Conservation (phyloP, 2,888 invertebrate genomes). For the Macrosiphum euphorbiae region DNA sequence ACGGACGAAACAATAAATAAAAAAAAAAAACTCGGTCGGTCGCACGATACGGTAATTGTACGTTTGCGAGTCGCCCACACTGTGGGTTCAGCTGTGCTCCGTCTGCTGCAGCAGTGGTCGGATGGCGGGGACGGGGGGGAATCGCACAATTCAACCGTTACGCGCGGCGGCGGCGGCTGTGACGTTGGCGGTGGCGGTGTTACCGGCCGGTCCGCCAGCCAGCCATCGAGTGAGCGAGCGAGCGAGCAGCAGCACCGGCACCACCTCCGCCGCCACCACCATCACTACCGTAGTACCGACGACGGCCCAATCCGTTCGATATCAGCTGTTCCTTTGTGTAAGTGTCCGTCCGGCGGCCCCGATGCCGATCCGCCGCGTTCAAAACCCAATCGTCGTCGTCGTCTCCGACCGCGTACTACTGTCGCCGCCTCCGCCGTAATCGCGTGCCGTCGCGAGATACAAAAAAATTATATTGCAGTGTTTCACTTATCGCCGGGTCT, state of each 20-base stretch:
- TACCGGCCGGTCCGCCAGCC: constrained; percentile 42
- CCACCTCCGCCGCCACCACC: background rate
- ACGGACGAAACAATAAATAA: background rate
- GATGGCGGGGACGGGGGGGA: background rate
- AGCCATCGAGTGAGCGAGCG: background rate
- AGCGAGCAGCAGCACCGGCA: background rate
- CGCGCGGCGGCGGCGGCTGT: constrained; percentile 19
- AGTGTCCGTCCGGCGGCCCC: constrained; percentile 61
- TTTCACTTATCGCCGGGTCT: background rate
- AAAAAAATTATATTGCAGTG: background rate
- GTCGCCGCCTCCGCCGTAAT: constrained; percentile 4
- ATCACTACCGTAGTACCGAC: constrained; percentile 6
- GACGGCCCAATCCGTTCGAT: constrained; percentile 62
- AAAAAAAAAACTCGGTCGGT: background rate
- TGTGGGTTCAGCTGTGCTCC: constrained; percentile 46
- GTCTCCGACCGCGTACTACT: constrained; percentile 34
- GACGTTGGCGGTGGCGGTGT: constrained; percentile 13
- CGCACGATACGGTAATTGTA: constrained; percentile 41
- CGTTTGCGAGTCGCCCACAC: constrained; percentile 46
- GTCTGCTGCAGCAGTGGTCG: background rate
- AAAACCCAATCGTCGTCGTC: constrained; percentile 58
- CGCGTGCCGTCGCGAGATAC: background rate
- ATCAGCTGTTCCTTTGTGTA: constrained; percentile 64
- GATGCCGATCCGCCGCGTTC: constrained; percentile 50
- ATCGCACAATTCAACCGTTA: constrained; percentile 58